phyloP scores from a whole-genome alignment of 2,797 vertebrate genomes.

The Gymnocypris eckloni region DNA sequence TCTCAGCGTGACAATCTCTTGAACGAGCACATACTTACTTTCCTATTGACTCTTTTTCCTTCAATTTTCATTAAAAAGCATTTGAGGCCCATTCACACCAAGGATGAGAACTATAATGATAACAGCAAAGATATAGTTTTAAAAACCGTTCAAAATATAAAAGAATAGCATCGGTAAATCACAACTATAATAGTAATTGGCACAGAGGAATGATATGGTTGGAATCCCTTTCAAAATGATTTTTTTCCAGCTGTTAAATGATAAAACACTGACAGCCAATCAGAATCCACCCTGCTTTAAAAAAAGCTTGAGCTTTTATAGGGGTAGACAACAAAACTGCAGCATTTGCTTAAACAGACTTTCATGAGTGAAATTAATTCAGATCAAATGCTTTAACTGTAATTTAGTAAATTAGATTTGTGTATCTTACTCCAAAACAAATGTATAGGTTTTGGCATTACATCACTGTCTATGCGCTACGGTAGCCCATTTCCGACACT shows the following conservation, averaged over 20 bases:
- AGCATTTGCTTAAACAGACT: too few relatives aligned
- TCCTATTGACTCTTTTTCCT: conserved; percentile 1
- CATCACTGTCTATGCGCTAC: not conserved
- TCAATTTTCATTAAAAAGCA: not conserved
- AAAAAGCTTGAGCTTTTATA: not conserved
- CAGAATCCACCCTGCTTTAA: not conserved
- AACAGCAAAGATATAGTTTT: not conserved
- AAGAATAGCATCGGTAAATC: not conserved
- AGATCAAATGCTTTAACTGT: not conserved
- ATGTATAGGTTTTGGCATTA: not conserved
- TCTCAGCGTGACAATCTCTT: conserved; percentile 13
- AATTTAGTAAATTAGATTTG: not conserved
- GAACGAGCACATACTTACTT: not conserved
- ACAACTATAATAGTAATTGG: not conserved
- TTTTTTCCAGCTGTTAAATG: too few relatives aligned
- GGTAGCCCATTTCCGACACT: too few relatives aligned
- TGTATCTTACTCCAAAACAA: not conserved
- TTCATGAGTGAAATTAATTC: not conserved
- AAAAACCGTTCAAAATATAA: not conserved
- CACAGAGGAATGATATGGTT: not conserved
- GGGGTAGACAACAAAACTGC: not conserved
- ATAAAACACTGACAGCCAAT: too few relatives aligned
- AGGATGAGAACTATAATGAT: not conserved
- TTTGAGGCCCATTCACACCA: not conserved
- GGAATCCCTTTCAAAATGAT: not conserved